Evolutionary conservation across 2,797 vertebrate species (phyloP), one percentile per base, ranked within the genome.

Genomic region (Scleropages formosus): DNA sequence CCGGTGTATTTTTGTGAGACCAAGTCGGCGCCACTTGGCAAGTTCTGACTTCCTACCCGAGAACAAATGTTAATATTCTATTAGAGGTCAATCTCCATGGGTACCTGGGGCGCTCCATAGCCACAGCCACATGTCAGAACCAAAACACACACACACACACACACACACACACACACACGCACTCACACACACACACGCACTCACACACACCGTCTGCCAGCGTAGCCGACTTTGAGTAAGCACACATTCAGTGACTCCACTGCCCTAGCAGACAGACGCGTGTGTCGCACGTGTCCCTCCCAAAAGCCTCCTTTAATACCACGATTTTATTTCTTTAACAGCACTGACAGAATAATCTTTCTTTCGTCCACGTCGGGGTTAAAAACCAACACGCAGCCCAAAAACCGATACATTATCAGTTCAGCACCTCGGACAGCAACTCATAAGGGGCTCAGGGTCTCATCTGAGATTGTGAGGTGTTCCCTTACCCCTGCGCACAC

Each of bases 41-140:
- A 89, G 85, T 89, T 87, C 83, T 87, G 88, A 84, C 85, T 89
- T 87, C 91, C 89, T 93, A 93, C 92, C 92, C 93, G 90, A 90
- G 92, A 93, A 91, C 90, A 92, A 93, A 93, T 93, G 92, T 91
- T 93, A 93, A 94, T 93, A 93, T 93, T 93, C 92, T 94, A 93
- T 94, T 94, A 94, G 90, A 92, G 91, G 86, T 90, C 92, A 93
- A 92, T 92, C 85, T 88, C 82, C 83, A 89, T 88, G 85, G 86
- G 83, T 91, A 92, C 89, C 91, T 86, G 80, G 89, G 91, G 90
- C 85, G 80, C 82, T 80, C 85, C 85, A 74, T 87, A 85, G 86
- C 88, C 88, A 92, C 82, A 89, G 86, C 88, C 88, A 92, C 82
- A 89, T 90, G 91, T 93, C 88, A 91, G 86, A 84, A 84, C 83